phyloP scores from a whole-genome alignment of 2,888 invertebrate genomes.

The Nemoura dubitans region DNA sequence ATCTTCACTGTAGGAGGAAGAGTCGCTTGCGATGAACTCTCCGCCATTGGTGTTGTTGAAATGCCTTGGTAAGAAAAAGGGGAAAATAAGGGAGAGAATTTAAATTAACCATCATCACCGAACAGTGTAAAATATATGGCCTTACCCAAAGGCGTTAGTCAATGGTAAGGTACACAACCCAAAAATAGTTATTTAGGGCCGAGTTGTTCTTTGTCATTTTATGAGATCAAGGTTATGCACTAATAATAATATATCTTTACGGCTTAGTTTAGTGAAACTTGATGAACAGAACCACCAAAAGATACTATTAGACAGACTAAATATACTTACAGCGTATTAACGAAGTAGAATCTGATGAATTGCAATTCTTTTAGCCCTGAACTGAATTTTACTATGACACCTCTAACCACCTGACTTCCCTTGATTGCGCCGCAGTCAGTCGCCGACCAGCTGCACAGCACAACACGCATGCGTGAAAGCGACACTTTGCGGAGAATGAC shows the following conservation, averaged over 20 bases:
- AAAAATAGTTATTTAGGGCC: neutral
- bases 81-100: neutral
- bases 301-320: neutral
- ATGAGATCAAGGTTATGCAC: neutral
- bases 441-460: neutral
- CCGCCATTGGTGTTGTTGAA: neutral
- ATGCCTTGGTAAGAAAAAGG: neutral
- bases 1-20: constrained; percentile 89
- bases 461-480: neutral
- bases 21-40: constrained; percentile 42
- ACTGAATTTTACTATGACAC: neutral
- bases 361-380: neutral
- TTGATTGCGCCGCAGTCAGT: neutral
- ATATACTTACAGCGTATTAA: neutral
- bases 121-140: no score
- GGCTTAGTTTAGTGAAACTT: neutral
- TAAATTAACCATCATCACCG: no score
- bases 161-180: neutral
- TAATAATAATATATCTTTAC: neutral
- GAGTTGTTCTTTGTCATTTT: neutral
- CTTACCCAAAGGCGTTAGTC: no score
- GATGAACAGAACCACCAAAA: neutral
- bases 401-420: neutral
- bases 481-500: neutral
- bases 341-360: neutral